Conservation (phyloP, 2,113 vertebrate genomes). For the Calyptomena viridis region DNA sequence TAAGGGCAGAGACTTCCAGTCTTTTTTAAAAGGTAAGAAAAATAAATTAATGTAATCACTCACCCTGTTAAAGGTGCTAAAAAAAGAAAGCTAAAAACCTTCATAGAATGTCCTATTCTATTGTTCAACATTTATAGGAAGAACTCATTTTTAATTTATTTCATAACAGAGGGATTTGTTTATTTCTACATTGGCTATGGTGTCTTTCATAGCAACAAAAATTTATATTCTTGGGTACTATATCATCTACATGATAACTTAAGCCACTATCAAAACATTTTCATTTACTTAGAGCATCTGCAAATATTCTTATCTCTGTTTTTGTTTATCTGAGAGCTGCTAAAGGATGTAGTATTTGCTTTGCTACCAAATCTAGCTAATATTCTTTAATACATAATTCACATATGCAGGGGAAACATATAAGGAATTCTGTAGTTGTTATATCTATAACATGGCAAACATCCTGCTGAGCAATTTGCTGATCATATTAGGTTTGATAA, state of each 20-base stretch:
- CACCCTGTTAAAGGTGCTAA: constrained; percentile 8
- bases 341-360: not conserved
- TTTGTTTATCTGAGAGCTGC: not conserved
- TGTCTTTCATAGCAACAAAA: not conserved
- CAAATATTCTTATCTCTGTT: not conserved
- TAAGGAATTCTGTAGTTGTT: not conserved
- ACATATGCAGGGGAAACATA: not conserved
- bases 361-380: not conserved
- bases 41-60: constrained; percentile 62
- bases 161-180: not conserved
- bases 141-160: not conserved
- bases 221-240: not conserved
- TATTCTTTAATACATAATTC: not conserved
- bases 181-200: not conserved
- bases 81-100: not conserved
- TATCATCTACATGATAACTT: not conserved
- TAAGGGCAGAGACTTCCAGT: constrained; percentile 66
- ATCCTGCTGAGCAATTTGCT: not conserved
- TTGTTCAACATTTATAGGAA: not conserved
- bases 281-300: not conserved
- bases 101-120: not conserved
- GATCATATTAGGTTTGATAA: not conserved
- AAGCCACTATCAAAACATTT: not conserved
- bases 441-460: not conserved
- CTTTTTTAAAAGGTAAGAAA: constrained; percentile 78